phyloP scores from a whole-genome alignment of 2,888 invertebrate species.

The Spodoptera picta region DNA sequence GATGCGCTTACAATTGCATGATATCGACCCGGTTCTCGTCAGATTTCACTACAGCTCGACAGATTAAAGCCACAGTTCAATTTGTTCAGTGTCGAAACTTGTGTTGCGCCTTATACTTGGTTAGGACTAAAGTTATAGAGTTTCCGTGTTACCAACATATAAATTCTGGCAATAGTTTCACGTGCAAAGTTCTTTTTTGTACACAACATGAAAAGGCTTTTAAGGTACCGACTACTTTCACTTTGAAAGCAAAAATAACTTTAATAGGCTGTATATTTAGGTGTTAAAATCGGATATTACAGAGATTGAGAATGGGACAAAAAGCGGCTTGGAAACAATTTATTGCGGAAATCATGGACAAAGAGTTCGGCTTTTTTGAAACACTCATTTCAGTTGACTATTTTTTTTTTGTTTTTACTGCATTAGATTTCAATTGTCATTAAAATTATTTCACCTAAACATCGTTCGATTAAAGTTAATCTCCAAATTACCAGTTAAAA shows the following conservation, averaged over 20 bases:
- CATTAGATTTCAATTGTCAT: too few species aligned
- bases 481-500: too few species aligned
- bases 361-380: neutral
- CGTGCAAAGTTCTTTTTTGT: slow-evolving; percentile 12
- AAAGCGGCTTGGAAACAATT: slow-evolving; percentile 9
- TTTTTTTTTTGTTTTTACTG: too few species aligned
- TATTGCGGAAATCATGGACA: slow-evolving; percentile 9
- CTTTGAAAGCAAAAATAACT: slow-evolving; percentile 17
- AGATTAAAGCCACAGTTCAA: slow-evolving; percentile 60
- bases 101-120: slow-evolving; percentile 19
- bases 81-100: slow-evolving; percentile 54
- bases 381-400: too few species aligned
- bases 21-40: slow-evolving; percentile 76
- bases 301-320: slow-evolving; percentile 10
- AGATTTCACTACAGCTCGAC: slow-evolving; percentile 65
- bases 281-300: slow-evolving; percentile 12
- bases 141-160: slow-evolving; percentile 33
- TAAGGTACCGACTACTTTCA: slow-evolving; percentile 33
- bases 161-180: slow-evolving; percentile 24
- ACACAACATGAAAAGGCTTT: slow-evolving; percentile 22
- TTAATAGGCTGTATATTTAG: slow-evolving; percentile 7
- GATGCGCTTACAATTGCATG: slow-evolving; percentile 78
- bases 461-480: too few species aligned
- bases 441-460: too few species aligned
- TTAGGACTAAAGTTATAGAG: slow-evolving; percentile 32